A percentile compares a stretch with the other conserved stretches of the same genome.
phyloP scores from a whole-genome alignment of 1,140 invertebrate species.

The Lordiphosa mommai region DNA sequence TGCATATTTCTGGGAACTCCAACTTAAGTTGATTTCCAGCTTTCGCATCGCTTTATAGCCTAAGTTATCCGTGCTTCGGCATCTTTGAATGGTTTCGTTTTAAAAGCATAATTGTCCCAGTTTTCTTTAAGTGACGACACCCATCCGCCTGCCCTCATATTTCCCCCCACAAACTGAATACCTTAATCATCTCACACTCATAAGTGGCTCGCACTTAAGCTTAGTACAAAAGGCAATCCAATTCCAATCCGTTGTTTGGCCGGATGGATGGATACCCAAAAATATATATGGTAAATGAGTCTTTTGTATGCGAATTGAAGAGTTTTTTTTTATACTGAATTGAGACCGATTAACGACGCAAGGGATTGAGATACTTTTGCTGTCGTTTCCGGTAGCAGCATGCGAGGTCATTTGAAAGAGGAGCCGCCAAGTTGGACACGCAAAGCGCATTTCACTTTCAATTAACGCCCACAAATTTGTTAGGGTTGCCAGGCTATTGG shows the following conservation, averaged over 20 bases:
- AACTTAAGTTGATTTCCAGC: too few species aligned
- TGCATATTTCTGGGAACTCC: too few species aligned
- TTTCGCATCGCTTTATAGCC: too few species aligned
- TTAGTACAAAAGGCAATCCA: slow-evolving; percentile 47
- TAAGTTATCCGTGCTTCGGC: too few species aligned
- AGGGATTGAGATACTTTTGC: slow-evolving; percentile 53
- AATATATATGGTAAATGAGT: slow-evolving; percentile 54
- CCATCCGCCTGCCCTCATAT: too few species aligned
- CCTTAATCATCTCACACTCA: too few species aligned
- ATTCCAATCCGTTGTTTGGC: slow-evolving; percentile 47
- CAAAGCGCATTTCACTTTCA: slow-evolving; percentile 40
- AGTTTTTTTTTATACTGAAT: slow-evolving; percentile 49
- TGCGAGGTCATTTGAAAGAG: slow-evolving; percentile 26
- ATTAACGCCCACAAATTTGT: slow-evolving; percentile 48
- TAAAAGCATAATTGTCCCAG: too few species aligned
- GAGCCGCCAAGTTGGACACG: slow-evolving; percentile 27
- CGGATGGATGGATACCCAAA: slow-evolving; percentile 43
- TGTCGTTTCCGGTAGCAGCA: slow-evolving; percentile 50
- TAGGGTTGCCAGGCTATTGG: slow-evolving; percentile 40
- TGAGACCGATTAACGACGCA: slow-evolving; percentile 55
- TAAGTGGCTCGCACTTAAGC: slow-evolving; percentile 28
- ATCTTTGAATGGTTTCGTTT: too few species aligned
- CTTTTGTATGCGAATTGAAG: slow-evolving; percentile 66
- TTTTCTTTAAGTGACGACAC: too few species aligned
- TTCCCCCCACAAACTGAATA: too few species aligned